Base-by-base conservation (phyloP, 1,140 invertebrate species). In the Saxidomus purpurata region DNA sequence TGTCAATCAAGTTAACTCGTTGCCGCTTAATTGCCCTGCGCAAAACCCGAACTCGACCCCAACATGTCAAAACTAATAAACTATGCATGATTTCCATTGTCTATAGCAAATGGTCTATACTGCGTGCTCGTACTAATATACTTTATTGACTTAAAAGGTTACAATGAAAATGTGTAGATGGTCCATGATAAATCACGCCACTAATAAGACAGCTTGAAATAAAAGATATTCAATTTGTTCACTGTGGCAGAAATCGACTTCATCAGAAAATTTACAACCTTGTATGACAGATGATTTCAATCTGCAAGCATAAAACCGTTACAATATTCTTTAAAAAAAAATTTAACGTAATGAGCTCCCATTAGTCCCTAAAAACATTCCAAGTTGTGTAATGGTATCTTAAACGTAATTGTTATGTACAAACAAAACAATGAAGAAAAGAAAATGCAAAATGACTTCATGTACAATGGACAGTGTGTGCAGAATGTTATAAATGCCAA, bases 141-240 rank as follows among this genome's bases (percentile, higher is more conserved):
- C 67, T 19, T 15, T 19, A n/a, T 22, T 40, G 15, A 71, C 31
- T 71, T 31, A 22, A 6, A 13, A 38, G 67, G 67, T 71, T 71
- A 40, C 28, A 38, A 36, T 38, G 34, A 38, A 38, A 71, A 38
- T 38, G 34, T 40, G 15, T 38, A 71, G 67, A 71, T 71, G 8
- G 67, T 71, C 1, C 34, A 22, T n/a, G 34, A 71, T 71, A 71
- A 76, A 76, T 52, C 71, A 49, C 40, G 28, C 38, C 40, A 13
- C 13, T 49, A 49, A 76, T 76, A 15, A 76, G 71, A 76, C 71
- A 28, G 71, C 40, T 19, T n/a, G 49, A 4, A 34, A 76, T 47
- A 76, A 76, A 76, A 36, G 36, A 36, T 55, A 79, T 79, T 79
- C 76, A 79, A 79, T 79, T 79, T 79, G 76, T 79, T 79, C 76